Evolutionary conservation across 2,797 vertebrate genomes (phyloP).

Genomic region (Anomalospiza imberbis): DNA sequence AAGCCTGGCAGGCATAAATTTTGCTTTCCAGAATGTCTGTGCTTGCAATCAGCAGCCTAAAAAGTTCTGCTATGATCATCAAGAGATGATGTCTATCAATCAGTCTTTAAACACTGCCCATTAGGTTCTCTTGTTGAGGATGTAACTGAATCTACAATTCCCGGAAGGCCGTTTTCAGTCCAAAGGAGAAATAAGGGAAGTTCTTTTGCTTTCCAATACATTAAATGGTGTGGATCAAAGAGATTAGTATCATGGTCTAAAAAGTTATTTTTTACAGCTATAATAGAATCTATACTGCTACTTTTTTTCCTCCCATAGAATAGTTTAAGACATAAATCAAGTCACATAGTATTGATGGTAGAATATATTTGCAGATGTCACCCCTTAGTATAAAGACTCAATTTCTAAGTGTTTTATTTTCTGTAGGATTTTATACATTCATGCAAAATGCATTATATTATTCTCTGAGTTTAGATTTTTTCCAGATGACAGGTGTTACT

Average conservation of each 20-base stretch:
- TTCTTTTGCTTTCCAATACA: constrained; percentile 18
- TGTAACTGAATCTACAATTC: constrained; percentile 34
- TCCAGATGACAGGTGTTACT: constrained; percentile 44
- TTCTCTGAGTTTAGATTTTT: constrained; percentile 31
- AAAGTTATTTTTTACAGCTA: background rate
- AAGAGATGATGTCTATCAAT: constrained; percentile 58
- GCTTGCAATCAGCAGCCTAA: constrained; percentile 47
- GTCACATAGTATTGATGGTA: background rate
- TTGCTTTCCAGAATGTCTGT: constrained; percentile 34
- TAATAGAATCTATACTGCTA: background rate
- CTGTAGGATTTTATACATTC: background rate
- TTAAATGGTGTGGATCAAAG: constrained; percentile 38
- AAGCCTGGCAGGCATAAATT: constrained; percentile 33
- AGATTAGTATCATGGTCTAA: constrained; percentile 27
- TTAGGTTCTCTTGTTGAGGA: constrained; percentile 12
- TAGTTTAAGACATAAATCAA: constrained; percentile 9
- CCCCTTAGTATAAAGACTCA: background rate
- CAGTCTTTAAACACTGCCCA: constrained; percentile 41
- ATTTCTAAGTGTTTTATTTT: constrained; percentile 1
- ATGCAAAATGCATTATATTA: constrained; percentile 44
- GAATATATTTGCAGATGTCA: constrained; percentile 50
- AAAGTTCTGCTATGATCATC: constrained; percentile 63
- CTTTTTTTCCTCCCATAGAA: background rate
- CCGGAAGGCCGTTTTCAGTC: constrained; percentile 16
- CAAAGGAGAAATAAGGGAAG: constrained; percentile 34